These are phyloP conservation scores for Lophius americanus DNA, from an alignment of 2,797 vertebrate species.

Conservation along the genomic window DNA sequence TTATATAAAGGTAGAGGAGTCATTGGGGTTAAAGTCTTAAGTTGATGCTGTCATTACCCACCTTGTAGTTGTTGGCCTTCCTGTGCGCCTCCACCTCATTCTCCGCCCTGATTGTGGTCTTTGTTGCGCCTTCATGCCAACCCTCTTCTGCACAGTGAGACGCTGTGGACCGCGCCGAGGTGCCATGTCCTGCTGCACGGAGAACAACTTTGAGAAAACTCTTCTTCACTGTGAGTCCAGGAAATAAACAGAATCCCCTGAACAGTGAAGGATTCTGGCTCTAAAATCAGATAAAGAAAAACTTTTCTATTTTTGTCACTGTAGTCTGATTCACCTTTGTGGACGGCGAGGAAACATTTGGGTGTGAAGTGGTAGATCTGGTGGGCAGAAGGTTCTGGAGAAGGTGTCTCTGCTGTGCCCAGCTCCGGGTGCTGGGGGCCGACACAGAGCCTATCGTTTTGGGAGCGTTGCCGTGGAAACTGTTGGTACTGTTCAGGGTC, in stretches of 20 bases:
- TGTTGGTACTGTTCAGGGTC: constrained; percentile 53
- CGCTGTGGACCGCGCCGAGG: constrained; percentile 53
- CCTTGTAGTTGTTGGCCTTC: constrained; percentile 90
- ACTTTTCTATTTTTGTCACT: too few species aligned
- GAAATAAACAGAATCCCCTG: not conserved
- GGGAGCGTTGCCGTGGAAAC: constrained; percentile 67
- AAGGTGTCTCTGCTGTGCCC: constrained; percentile 63
- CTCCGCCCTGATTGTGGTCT: constrained; percentile 84
- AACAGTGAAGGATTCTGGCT: too few species aligned
- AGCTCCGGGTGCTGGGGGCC: constrained; percentile 78
- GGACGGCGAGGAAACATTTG: constrained; percentile 76
- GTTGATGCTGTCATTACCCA: constrained; percentile 27
- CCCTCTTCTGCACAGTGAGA: constrained; percentile 77
- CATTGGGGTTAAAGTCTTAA: not conserved
- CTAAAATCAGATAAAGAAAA: too few species aligned
- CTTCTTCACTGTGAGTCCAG: not conserved
- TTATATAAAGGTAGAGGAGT: not conserved
- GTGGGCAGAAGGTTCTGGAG: constrained; percentile 67
- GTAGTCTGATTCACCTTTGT: constrained; percentile 62
- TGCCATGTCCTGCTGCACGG: constrained; percentile 41
- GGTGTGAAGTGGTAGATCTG: constrained; percentile 78
- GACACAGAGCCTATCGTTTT: constrained; percentile 74
- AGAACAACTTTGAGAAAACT: not conserved
- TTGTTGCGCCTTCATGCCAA: constrained; percentile 81
- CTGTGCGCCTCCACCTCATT: constrained; percentile 88